phyloP scores from a whole-genome alignment of 92 coral and sea anemone genomes.

The Hydrozoanthus gracilis region DNA sequence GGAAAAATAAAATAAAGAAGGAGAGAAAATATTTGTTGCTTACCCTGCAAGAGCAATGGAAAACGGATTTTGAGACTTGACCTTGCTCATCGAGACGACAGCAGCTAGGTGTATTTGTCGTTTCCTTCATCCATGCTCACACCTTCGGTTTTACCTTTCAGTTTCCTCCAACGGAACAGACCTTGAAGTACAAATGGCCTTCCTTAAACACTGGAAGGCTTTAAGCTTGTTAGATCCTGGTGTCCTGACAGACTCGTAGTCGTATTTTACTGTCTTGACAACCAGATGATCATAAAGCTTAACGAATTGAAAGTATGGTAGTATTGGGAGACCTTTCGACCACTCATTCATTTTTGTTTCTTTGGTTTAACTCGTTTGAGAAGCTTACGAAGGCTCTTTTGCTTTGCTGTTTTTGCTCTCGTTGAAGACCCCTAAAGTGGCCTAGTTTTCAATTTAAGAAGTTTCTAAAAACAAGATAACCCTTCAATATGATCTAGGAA shows the following conservation, averaged over 20 bases:
- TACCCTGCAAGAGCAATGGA: no score
- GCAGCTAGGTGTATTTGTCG: background rate
- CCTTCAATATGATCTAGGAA: no score
- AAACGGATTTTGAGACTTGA: no score
- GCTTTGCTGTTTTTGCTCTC: no score
- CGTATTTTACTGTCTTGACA: constrained; percentile 50
- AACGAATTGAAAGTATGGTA: constrained; percentile 58
- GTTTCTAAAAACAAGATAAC: no score
- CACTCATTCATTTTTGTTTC: background rate
- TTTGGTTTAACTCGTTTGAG: no score
- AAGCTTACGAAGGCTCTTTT: no score
- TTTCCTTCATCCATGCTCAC: constrained; percentile 59
- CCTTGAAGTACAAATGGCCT: constrained; percentile 49
- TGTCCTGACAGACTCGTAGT: constrained; percentile 45
- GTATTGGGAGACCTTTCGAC: constrained; percentile 47
- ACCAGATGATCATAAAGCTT: constrained; percentile 67
- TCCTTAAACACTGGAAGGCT: constrained; percentile 66
- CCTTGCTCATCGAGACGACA: no score
- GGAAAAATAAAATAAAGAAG: no score
- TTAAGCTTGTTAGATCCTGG: constrained; percentile 65
- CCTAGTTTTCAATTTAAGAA: no score
- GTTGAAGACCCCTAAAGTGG: no score
- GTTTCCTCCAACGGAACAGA: background rate
- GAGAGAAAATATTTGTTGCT: no score
- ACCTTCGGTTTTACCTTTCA: constrained; percentile 47